phyloP scores from a whole-genome alignment of 2,797 vertebrate species.

The Urosaurus nigricauda region DNA sequence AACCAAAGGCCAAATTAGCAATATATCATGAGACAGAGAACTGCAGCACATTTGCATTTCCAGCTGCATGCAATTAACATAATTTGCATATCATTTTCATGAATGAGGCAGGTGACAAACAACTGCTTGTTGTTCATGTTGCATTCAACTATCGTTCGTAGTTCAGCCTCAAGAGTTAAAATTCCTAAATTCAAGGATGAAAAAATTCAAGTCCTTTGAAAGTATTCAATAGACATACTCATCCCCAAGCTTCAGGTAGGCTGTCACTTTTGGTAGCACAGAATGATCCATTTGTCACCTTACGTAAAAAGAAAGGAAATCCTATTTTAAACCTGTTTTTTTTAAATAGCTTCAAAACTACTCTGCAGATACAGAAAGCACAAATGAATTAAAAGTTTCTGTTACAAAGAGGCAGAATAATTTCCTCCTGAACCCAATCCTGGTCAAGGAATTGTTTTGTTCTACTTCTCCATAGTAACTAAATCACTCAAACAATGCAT shows the following conservation, averaged over 20 bases:
- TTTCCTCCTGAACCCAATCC: not conserved
- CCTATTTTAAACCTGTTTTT: not conserved
- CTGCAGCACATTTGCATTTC: constrained; percentile 24
- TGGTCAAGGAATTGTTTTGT: not conserved
- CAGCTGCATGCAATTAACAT: constrained; percentile 43
- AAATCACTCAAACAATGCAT: not conserved
- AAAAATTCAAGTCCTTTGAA: not conserved
- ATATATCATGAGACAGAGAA: constrained; percentile 15
- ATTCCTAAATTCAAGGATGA: not conserved
- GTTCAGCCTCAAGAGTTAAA: not conserved
- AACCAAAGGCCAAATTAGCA: constrained; percentile 34
- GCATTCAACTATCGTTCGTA: not conserved
- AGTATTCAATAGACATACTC: not conserved
- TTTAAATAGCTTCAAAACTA: not conserved
- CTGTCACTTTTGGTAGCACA: not conserved
- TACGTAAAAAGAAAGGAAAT: not conserved
- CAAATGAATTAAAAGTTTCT: not conserved
- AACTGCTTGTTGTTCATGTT: not conserved
- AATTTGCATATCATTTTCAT: constrained; percentile 34
- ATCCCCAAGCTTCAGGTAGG: not conserved
- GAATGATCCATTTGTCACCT: not conserved
- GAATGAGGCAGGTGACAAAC: constrained; percentile 27
- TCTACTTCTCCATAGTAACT: not conserved
- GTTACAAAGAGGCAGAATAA: not conserved
- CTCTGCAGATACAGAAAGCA: not conserved